phyloP scores from a whole-genome alignment of 2,888 invertebrate species.

The Tetropium fuscum region DNA sequence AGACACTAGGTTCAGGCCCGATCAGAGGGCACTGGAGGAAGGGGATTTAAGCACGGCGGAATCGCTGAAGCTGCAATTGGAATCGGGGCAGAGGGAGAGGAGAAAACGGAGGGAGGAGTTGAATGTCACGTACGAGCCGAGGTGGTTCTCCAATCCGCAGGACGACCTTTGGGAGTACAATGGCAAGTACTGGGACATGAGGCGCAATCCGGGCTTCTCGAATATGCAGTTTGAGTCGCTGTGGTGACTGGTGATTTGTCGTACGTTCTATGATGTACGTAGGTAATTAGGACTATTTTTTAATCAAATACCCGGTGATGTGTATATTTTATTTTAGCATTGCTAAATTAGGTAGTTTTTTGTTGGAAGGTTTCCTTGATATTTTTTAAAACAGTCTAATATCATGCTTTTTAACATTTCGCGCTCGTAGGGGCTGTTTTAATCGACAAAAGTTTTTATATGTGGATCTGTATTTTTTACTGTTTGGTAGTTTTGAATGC shows the following conservation, averaged over 20 bases:
- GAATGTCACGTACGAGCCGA: slow-evolving; percentile 66
- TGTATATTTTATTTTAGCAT: slow-evolving; percentile 30
- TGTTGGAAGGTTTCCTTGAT: slow-evolving; percentile 11
- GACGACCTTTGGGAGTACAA: slow-evolving; percentile 74
- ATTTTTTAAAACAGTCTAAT: slow-evolving; percentile 14
- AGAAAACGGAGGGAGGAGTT: slow-evolving; percentile 72
- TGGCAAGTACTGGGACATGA: slow-evolving; percentile 81
- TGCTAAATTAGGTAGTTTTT: slow-evolving; percentile 18
- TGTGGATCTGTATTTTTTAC: neutral
- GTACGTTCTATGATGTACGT: slow-evolving; percentile 10
- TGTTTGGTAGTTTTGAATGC: too few relatives aligned
- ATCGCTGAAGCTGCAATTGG: slow-evolving; percentile 76
- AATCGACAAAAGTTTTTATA: slow-evolving; percentile 2
- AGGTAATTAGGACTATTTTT: slow-evolving; percentile 23
- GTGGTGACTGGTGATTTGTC: slow-evolving; percentile 70
- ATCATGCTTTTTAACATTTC: slow-evolving; percentile 18
- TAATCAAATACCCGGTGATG: slow-evolving; percentile 28
- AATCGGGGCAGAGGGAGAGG: slow-evolving; percentile 80
- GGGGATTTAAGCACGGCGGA: slow-evolving; percentile 82
- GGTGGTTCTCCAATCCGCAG: slow-evolving; percentile 70
- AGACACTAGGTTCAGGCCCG: slow-evolving; percentile 81
- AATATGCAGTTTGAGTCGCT: slow-evolving; percentile 70
- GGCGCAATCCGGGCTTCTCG: slow-evolving; percentile 76
- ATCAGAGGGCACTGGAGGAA: slow-evolving; percentile 82
- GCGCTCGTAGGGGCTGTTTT: neutral